Evolutionary conservation across 1,140 invertebrate genomes (phyloP).

Genomic region (Tetraneura akinire): DNA sequence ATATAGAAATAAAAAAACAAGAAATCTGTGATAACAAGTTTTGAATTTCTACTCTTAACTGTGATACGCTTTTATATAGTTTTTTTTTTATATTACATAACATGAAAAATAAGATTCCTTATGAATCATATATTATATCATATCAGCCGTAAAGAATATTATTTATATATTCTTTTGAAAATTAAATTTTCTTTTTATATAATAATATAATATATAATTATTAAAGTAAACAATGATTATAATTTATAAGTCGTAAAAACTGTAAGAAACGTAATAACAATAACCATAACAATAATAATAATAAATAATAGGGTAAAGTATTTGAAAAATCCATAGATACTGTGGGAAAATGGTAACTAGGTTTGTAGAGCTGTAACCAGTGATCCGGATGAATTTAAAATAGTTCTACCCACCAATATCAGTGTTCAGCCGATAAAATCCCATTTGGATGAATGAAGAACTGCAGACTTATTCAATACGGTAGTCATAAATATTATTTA

Average conservation of each 20-base stretch:
- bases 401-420: background rate
- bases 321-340: background rate
- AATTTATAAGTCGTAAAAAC: background rate
- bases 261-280: background rate
- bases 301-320: background rate
- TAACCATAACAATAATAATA: background rate
- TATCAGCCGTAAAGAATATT: too few species aligned
- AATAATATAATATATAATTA: too few species aligned
- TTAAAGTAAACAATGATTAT: too few species aligned
- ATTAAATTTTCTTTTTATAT: too few species aligned
- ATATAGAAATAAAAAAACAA: too few species aligned
- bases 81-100: too few species aligned
- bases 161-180: too few species aligned
- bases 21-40: too few species aligned
- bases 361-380: background rate
- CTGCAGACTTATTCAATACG: conserved; percentile 44
- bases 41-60: too few species aligned
- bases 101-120: too few species aligned
- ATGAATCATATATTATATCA: too few species aligned
- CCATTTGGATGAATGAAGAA: conserved; percentile 39
- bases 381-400: conserved; percentile 32
- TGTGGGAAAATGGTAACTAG: background rate
- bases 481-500: conserved; percentile 45
- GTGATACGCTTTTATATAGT: too few species aligned
- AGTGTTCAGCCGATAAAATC: conserved; percentile 24